Evolutionary conservation across 2,797 vertebrate genomes (phyloP).

Genomic region (Percopsis omiscomaycus): DNA sequence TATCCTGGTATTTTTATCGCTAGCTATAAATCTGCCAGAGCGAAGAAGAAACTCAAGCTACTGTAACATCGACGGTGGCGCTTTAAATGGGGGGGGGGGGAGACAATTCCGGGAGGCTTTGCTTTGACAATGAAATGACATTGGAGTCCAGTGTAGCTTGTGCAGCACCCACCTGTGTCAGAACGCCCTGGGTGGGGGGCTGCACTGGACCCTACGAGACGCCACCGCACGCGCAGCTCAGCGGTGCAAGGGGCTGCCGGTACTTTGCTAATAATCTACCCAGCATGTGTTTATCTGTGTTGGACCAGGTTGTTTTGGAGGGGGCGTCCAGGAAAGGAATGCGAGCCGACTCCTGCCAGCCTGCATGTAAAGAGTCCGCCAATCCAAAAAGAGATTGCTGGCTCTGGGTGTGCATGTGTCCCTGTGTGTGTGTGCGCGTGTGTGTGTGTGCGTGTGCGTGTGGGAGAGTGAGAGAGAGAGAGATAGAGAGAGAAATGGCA

Average conservation of each 20-base stretch:
- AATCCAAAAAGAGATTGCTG: slow-evolving; percentile 69
- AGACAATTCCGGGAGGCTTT: slow-evolving; percentile 29
- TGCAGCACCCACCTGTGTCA: slow-evolving; percentile 71
- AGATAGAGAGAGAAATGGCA: slow-evolving; percentile 33
- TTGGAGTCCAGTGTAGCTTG: slow-evolving; percentile 52
- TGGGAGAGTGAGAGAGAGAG: background rate
- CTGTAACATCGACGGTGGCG: slow-evolving; percentile 37
- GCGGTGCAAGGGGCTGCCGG: slow-evolving; percentile 61
- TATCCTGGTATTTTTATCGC: background rate
- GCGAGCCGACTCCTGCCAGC: slow-evolving; percentile 68
- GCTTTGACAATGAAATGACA: slow-evolving; percentile 64
- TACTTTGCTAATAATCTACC: slow-evolving; percentile 77
- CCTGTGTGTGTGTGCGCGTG: background rate
- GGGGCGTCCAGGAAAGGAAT: slow-evolving; percentile 60
- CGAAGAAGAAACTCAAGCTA: slow-evolving; percentile 14
- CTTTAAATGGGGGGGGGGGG: slow-evolving; percentile 56
- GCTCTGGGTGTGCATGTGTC: slow-evolving; percentile 34
- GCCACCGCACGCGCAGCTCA: slow-evolving; percentile 59
- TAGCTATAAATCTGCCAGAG: slow-evolving; percentile 15
- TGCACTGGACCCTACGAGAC: slow-evolving; percentile 64
- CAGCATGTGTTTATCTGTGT: slow-evolving; percentile 80
- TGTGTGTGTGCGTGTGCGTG: slow-evolving; percentile 21
- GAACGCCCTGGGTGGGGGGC: slow-evolving; percentile 58
- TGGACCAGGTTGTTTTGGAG: slow-evolving; percentile 75
- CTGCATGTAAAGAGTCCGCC: slow-evolving; percentile 63